Evolutionary conservation across 2,888 invertebrate genomes (phyloP).

Genomic region (Drosophila mettleri): DNA sequence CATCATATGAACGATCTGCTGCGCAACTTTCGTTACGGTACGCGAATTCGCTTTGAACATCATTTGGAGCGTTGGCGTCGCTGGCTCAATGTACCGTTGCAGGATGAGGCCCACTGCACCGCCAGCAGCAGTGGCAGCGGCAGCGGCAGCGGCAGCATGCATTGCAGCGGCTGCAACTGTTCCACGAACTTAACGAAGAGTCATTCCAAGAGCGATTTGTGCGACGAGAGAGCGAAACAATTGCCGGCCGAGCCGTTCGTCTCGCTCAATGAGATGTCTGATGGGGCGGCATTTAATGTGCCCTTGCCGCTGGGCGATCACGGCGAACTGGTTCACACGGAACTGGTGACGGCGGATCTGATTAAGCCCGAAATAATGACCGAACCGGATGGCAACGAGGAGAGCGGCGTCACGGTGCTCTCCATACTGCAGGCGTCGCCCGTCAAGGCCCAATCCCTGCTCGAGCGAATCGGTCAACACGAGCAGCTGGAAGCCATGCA

Average conservation of each 20-base stretch:
- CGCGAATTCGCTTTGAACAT: conserved; percentile 80
- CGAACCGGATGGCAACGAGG: conserved; percentile 35
- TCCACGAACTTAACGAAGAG: background rate
- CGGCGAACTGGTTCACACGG: conserved; percentile 35
- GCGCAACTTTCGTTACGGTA: conserved; percentile 71
- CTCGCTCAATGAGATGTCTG: conserved; percentile 46
- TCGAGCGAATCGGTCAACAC: conserved; percentile 66
- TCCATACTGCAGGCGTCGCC: conserved; percentile 69
- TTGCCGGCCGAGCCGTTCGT: conserved; percentile 60
- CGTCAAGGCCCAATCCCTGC: conserved; percentile 55
- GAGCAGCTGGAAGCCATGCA: conserved; percentile 66
- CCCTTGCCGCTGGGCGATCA: conserved; percentile 34
- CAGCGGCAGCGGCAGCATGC: conserved; percentile 13
- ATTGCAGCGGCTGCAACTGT: conserved; percentile 65
- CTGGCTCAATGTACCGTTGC: conserved; percentile 72
- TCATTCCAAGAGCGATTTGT: conserved; percentile 40
- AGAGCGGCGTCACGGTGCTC: conserved; percentile 55
- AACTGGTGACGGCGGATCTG: conserved; percentile 26
- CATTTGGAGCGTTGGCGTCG: conserved; percentile 79
- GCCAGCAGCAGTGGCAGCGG: background rate
- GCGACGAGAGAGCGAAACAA: conserved; percentile 48
- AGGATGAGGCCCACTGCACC: conserved; percentile 20
- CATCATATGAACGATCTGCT: conserved; percentile 70
- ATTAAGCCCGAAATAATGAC: conserved; percentile 44
- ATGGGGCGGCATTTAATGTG: conserved; percentile 37